phyloP scores from a whole-genome alignment of 1,140 invertebrate species.

The Dinoponera quadriceps region DNA sequence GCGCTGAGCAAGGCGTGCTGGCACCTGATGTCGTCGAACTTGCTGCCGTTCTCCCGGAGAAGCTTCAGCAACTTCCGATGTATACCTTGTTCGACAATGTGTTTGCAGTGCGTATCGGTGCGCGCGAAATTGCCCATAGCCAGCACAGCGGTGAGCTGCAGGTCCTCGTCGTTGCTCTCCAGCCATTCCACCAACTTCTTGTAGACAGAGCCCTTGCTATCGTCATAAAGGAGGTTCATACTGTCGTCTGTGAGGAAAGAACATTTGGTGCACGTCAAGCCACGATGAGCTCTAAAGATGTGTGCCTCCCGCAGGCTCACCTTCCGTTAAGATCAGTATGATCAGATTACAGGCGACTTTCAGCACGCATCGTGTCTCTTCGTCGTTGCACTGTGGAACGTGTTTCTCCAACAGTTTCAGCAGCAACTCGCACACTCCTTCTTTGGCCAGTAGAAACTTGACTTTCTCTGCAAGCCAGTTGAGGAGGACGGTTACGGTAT shows the following conservation, averaged over 20 bases:
- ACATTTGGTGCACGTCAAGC: not conserved
- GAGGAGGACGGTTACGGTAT: constrained; percentile 30
- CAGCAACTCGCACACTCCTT: constrained; percentile 91
- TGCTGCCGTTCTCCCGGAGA: constrained; percentile 86
- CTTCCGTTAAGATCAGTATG: constrained; percentile 93
- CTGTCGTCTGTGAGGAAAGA: constrained; percentile 90
- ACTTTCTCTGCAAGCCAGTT: constrained; percentile 88
- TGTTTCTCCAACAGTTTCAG: constrained; percentile 91
- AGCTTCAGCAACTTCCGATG: constrained; percentile 90
- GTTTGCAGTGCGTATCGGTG: constrained; percentile 93
- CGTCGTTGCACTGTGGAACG: constrained; percentile 86
- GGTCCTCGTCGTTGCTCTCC: constrained; percentile 89
- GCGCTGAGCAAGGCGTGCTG: constrained; percentile 94
- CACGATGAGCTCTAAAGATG: not conserved
- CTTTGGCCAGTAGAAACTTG: constrained; percentile 91
- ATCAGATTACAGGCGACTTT: constrained; percentile 95
- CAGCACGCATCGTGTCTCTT: constrained; percentile 90
- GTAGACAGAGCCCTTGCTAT: constrained; percentile 91
- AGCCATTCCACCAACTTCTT: constrained; percentile 91
- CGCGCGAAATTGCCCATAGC: constrained; percentile 96
- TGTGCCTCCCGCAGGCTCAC: constrained; percentile 84
- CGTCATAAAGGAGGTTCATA: constrained; percentile 92
- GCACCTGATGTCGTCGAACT: constrained; percentile 89
- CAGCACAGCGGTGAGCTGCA: constrained; percentile 92
- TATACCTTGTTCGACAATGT: constrained; percentile 93